Evolutionary conservation across 1,140 invertebrate genomes (phyloP).

Genomic region (Papilio polyxenes): DNA sequence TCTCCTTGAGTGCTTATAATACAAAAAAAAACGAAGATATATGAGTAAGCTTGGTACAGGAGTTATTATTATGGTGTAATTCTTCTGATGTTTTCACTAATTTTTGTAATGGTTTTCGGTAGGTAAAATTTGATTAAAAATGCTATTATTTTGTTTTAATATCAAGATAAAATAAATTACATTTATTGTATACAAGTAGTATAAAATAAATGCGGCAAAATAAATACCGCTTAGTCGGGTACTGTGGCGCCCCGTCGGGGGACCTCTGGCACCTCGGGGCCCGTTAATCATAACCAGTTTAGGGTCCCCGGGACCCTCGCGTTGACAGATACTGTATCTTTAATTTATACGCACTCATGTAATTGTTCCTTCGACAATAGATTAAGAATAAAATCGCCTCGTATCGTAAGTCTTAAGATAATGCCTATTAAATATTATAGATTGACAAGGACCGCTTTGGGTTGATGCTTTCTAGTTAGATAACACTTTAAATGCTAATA

Average conservation of each 20-base stretch:
- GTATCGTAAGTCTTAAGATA: not conserved
- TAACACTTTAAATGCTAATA: no score
- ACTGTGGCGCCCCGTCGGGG: constrained; percentile 10
- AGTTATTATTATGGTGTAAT: no score
- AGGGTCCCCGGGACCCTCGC: constrained; percentile 10
- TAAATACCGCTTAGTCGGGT: constrained; percentile 12
- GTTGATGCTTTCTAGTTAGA: no score
- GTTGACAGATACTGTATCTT: constrained; percentile 12
- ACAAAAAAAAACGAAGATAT: no score
- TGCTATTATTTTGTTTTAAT: no score
- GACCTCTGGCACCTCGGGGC: constrained; percentile 10
- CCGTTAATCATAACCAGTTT: constrained; percentile 28
- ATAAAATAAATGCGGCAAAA: constrained; percentile 24
- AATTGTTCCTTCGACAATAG: constrained; percentile 5
- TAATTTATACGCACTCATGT: constrained; percentile 14
- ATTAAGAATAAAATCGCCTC: not conserved
- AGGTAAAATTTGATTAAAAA: no score
- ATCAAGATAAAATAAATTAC: not conserved
- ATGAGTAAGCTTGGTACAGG: no score
- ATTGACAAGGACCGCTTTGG: no score
- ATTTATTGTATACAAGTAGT: not conserved
- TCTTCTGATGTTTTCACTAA: no score
- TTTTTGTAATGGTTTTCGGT: no score
- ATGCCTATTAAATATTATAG: no score
- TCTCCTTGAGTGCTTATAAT: no score